phyloP scores from a whole-genome alignment of 2,113 vertebrate genomes.

The rat (Rattus norvegicus) region GRCr8 NC_086034.1:36423001-36423500 shows the following conservation, averaged over 20 bases:
- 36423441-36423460: not conserved
- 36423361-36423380: not conserved
- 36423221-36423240: not conserved
- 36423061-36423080: not conserved
- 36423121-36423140: not conserved
- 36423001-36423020: not conserved
- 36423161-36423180: not conserved
- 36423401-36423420: not conserved
- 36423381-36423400: not conserved
- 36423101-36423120: not conserved
- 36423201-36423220: not conserved
- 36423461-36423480: not conserved
- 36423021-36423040: not conserved
- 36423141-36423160: not conserved
- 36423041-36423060: not conserved
- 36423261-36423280: not conserved
- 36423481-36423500: not conserved
- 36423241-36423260: not conserved
- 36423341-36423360: not conserved
- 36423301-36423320: not conserved
- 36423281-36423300: not conserved
- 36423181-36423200: not conserved
- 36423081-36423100: not conserved
- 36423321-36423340: not conserved
- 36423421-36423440: not conserved